Percentiles rank a stretch among this genome's conserved stretches.
These are phyloP conservation scores for Cyanoramphus novaezelandiae DNA, from an alignment of 2,113 vertebrate genomes.

Conservation along the genomic window DNA sequence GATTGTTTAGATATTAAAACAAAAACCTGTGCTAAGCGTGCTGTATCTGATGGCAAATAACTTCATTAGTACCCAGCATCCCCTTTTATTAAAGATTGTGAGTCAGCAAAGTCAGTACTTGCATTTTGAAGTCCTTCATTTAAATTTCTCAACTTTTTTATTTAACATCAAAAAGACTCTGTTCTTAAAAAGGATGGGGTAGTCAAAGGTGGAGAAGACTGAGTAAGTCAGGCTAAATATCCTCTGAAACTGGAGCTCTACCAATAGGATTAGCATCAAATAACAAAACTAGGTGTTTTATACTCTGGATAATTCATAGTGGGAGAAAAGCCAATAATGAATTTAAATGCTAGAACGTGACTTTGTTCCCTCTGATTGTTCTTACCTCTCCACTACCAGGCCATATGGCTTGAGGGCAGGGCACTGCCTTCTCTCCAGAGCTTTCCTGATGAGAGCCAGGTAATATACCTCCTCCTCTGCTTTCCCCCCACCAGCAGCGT, in stretches of 20 bases:
- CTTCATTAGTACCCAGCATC: background rate
- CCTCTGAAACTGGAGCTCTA: conserved; percentile 17
- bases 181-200: background rate
- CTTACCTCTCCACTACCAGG: background rate
- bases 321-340: conserved; percentile 4
- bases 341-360: background rate
- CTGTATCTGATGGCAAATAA: background rate
- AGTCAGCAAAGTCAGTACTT: background rate
- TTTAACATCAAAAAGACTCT: background rate
- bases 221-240: conserved; percentile 11
- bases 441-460: background rate
- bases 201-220: conserved; percentile 14
- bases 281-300: conserved; percentile 4
- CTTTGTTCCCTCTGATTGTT: background rate
- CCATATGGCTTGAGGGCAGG: background rate
- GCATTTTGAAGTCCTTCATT: conserved; percentile 9
- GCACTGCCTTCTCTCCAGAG: background rate
- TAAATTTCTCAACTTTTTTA: background rate
- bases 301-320: conserved; percentile 4
- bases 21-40: background rate
- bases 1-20: background rate
- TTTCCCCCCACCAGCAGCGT: background rate
- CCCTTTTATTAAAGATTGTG: background rate
- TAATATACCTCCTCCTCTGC: background rate
- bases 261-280: conserved; percentile 33